Percentiles rank a stretch among this genome's conserved stretches.
Conservation (phyloP, 2,797 vertebrate species). For the Saxicola maurus region DNA sequence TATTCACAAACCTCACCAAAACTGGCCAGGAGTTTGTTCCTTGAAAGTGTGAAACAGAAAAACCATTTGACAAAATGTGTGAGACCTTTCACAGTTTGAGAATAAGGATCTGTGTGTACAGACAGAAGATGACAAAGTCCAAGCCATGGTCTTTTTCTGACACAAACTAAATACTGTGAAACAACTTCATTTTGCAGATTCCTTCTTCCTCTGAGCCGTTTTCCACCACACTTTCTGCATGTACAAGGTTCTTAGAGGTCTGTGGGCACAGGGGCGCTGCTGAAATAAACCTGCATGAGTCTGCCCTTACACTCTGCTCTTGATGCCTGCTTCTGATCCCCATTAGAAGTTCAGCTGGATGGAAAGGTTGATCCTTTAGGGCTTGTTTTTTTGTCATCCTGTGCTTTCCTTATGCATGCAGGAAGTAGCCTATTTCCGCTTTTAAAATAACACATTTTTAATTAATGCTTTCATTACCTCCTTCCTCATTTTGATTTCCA, state of each 20-base stretch:
- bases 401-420: fast-evolving
- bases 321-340: not conserved
- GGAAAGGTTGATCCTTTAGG: not conserved
- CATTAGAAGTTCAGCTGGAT: fast-evolving
- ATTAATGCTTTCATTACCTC: not conserved
- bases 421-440: not conserved
- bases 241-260: fast-evolving
- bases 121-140: not conserved
- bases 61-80: not conserved
- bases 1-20: not conserved
- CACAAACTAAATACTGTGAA: not conserved
- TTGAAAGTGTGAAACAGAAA: not conserved
- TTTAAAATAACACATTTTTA: not conserved
- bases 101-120: not conserved
- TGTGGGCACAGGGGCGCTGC: not conserved
- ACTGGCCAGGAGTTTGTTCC: not conserved
- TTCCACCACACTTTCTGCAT: not conserved
- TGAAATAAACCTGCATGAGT: not conserved
- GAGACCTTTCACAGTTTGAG: fast-evolving
- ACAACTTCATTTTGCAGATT: not conserved
- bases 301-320: fast-evolving
- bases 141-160: not conserved
- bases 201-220: not conserved
- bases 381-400: not conserved
- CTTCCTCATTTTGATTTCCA: not conserved